Evolutionary conservation across 2,888 invertebrate species (phyloP).

Genomic region (Eudemis profundana): DNA sequence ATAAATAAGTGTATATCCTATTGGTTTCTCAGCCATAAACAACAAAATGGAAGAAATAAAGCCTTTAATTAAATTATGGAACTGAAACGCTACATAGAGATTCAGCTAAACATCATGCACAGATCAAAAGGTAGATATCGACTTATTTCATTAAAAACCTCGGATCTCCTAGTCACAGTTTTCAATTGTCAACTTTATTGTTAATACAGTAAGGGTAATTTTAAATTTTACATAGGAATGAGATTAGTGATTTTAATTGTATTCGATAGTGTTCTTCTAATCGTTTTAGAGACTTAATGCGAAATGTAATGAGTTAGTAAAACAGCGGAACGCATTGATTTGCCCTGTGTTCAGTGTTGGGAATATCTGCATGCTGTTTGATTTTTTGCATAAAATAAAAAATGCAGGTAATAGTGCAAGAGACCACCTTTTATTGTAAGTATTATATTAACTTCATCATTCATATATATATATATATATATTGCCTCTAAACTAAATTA

Average conservation of each 20-base stretch:
- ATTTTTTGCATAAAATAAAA: neutral
- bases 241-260: slow-evolving; percentile 26
- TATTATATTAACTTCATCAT: too few relatives aligned
- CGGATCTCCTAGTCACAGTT: neutral
- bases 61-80: slow-evolving; percentile 19
- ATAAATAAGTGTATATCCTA: too few relatives aligned
- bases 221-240: neutral
- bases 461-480: too few relatives aligned
- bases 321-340: slow-evolving; percentile 67
- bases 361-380: neutral
- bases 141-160: neutral
- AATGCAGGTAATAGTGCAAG: too few relatives aligned
- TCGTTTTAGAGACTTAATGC: slow-evolving; percentile 58
- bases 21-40: too few relatives aligned
- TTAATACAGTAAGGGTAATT: neutral
- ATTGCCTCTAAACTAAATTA: too few relatives aligned
- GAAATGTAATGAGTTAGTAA: slow-evolving; percentile 66
- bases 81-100: neutral
- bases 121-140: slow-evolving; percentile 9
- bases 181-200: neutral
- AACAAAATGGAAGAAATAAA: neutral
- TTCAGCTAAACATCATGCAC: slow-evolving; percentile 18
- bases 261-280: slow-evolving; percentile 22
- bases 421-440: too few relatives aligned
- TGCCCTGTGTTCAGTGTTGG: slow-evolving; percentile 34